A percentile compares a stretch with the other conserved stretches of the same genome.
phyloP scores from a whole-genome alignment of 2,113 vertebrate species.

The Cheirogaleus medius region DNA sequence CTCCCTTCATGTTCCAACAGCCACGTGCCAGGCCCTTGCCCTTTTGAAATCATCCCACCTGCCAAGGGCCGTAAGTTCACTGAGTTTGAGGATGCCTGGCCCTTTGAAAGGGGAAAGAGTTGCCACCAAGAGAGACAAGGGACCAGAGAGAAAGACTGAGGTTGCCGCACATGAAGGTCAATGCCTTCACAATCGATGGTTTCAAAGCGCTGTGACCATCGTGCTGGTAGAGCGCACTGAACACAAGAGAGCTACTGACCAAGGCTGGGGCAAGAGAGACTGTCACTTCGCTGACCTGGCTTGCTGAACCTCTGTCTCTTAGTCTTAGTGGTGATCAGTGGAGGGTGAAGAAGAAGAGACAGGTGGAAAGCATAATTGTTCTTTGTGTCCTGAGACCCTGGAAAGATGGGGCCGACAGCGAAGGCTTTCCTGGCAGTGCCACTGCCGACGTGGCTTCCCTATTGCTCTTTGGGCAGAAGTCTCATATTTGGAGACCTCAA shows the following conservation, averaged over 20 bases:
- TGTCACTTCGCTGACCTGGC: not conserved
- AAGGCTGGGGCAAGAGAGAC: not conserved
- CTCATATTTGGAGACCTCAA: not conserved
- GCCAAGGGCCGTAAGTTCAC: not conserved
- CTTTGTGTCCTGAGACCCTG: not conserved
- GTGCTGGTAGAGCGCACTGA: not conserved
- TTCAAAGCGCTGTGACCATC: conserved; percentile 22
- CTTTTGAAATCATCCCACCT: not conserved
- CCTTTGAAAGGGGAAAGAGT: not conserved
- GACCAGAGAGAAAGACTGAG: not conserved
- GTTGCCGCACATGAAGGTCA: not conserved
- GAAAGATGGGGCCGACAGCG: not conserved
- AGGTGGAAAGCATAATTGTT: not conserved
- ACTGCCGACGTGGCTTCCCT: not conserved
- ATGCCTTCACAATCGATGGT: not conserved
- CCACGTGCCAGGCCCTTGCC: not conserved
- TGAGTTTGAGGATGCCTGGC: not conserved
- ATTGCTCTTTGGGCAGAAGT: not conserved
- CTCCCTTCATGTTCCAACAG: not conserved
- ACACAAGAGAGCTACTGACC: not conserved
- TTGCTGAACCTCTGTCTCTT: not conserved
- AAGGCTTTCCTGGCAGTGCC: not conserved
- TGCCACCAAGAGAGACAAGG: not conserved
- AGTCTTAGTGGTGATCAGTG: not conserved
- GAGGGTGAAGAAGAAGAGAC: not conserved